phyloP scores from a whole-genome alignment of 2,888 invertebrate species.

The Spialia ferax region DNA sequence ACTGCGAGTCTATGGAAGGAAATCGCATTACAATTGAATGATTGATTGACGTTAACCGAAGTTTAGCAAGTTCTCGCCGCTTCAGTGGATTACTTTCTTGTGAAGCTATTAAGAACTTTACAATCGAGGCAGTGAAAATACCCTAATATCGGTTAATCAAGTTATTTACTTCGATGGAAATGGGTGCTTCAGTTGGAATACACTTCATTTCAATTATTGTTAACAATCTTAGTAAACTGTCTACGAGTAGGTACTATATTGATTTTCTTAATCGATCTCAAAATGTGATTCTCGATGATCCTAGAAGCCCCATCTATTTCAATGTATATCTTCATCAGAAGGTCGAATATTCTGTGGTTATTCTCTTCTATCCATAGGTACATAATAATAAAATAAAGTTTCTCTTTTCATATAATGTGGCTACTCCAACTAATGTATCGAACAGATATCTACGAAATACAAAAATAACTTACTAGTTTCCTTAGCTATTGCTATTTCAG shows the following conservation, averaged over 20 bases:
- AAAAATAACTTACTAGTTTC: constrained; percentile 45
- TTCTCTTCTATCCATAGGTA: no score
- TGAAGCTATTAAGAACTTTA: constrained; percentile 5
- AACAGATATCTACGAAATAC: not conserved
- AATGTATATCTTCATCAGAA: no score
- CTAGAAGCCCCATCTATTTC: no score
- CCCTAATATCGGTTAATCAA: not conserved
- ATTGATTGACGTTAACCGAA: constrained; percentile 19
- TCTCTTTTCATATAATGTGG: no score
- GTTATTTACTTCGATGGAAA: not conserved
- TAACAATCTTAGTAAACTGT: no score
- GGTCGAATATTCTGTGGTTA: no score
- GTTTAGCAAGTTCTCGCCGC: constrained; percentile 1
- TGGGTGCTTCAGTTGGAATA: not conserved
- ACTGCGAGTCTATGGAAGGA: constrained; percentile 47
- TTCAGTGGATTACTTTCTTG: not conserved
- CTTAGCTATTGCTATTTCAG: constrained; percentile 57
- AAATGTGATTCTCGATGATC: no score
- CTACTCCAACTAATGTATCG: no score
- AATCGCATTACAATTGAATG: constrained; percentile 21
- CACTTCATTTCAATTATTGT: no score
- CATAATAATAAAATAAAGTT: no score
- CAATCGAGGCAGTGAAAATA: not conserved
- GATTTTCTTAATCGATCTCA: not conserved
- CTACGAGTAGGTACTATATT: not conserved